phyloP scores from a whole-genome alignment of 2,888 invertebrate genomes.

The Anthophora plumipes region DNA sequence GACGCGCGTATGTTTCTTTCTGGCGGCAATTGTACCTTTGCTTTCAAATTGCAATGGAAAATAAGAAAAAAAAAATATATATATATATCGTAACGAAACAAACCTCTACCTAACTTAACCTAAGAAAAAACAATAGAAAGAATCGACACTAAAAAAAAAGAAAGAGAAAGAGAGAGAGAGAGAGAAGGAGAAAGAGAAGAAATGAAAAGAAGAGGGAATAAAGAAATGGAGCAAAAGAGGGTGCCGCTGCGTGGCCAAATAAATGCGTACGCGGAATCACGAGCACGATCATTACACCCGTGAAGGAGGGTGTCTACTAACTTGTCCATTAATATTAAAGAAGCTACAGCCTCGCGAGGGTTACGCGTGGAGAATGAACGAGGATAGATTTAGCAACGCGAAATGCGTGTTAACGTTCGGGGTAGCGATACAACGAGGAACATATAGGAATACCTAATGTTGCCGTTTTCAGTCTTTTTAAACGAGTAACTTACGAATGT shows the following conservation, averaged over 20 bases:
- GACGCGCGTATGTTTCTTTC: too few species aligned
- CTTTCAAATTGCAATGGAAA: background rate
- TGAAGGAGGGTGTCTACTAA: slow-evolving; percentile 78
- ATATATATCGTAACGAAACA: too few species aligned
- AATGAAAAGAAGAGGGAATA: background rate
- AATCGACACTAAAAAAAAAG: too few species aligned
- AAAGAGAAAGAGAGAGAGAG: background rate
- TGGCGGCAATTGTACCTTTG: too few species aligned
- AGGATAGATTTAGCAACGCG: slow-evolving; percentile 59
- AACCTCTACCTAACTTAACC: background rate
- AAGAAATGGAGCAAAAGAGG: background rate
- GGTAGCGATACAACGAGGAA: too few species aligned
- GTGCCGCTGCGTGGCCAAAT: slow-evolving; percentile 13
- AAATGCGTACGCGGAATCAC: slow-evolving; percentile 46
- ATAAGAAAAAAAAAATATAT: too few species aligned
- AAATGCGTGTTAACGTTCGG: slow-evolving; percentile 41
- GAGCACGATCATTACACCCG: slow-evolving; percentile 61
- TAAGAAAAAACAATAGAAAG: background rate
- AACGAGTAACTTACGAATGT: too few species aligned
- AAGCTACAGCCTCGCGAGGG: slow-evolving; percentile 73
- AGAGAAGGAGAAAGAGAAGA: background rate
- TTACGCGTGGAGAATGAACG: slow-evolving; percentile 51
- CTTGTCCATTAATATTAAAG: slow-evolving; percentile 84
- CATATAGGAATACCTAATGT: too few species aligned
- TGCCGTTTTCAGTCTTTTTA: too few species aligned